Conservation (phyloP, 2,888 invertebrate species). For the Limenitis camilla region DNA sequence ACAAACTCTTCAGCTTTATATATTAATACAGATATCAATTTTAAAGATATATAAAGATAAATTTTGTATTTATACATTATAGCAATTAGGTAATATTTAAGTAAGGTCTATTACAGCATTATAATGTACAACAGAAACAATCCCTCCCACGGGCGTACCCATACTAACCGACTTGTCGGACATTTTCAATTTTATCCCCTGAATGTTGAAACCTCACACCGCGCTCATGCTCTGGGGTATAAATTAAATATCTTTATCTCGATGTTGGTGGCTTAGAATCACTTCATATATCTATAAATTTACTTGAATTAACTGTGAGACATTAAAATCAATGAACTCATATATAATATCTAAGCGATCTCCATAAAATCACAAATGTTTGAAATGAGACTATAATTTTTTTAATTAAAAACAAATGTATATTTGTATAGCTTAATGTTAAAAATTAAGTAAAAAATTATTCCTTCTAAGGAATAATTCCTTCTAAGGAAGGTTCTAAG, state of each 20-base stretch:
- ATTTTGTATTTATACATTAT: neutral
- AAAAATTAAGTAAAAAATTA: too few species aligned
- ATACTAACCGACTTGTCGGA: conserved; percentile 22
- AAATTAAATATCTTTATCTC: conserved; percentile 26
- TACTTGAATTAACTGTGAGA: too few species aligned
- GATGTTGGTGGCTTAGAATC: conserved; percentile 16
- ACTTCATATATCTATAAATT: neutral
- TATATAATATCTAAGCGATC: too few species aligned
- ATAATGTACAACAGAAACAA: neutral
- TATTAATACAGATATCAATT: too few species aligned
- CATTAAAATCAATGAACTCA: too few species aligned
- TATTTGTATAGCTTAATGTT: too few species aligned
- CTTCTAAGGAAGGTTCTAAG: too few species aligned
- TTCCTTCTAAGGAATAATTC: too few species aligned
- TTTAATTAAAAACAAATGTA: too few species aligned
- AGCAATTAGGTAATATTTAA: neutral
- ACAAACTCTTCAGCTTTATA: too few species aligned
- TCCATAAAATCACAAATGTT: too few species aligned
- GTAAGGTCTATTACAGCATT: conserved; percentile 12
- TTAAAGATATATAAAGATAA: neutral
- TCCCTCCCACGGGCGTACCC: conserved; percentile 19
- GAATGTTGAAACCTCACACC: conserved; percentile 26
- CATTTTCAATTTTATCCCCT: conserved; percentile 24
- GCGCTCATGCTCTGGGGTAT: conserved; percentile 20
- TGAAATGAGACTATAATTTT: too few species aligned